Evolutionary conservation across 1,140 invertebrate species (phyloP), one percentile per base, ranked within the genome.

Genomic region (Drosophila pruinosa): DNA sequence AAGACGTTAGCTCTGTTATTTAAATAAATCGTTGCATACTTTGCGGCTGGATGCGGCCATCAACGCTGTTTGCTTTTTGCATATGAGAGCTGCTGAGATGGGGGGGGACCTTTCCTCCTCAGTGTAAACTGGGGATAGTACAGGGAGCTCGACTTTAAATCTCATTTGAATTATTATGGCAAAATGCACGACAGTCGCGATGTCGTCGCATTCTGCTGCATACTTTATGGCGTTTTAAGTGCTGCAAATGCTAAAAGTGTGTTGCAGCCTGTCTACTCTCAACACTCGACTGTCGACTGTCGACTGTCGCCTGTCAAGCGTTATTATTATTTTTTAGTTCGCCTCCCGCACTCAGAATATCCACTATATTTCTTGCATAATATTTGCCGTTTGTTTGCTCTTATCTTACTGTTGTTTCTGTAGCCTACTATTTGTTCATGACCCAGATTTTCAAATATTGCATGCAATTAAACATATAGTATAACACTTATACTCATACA

Each of bases 1-100:
- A 85, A 83, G 79, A 82, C 43, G 80, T 73, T 85, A 38, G 57
- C 58, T 70, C 74, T 64, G 64, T 78, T 88, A 88, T 88, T 88
- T 88, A 88, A 88, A 88, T 88, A 88, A 88, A 81, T 81, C 75
- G 81, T 86, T 81, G 81, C 81, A 74, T 81, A 86, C 81, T 81
- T 86, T 72, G 81, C 72, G 82, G 82, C 71, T 38, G 73, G 28
- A 53, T 43, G 58, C 54, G 41, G 52, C 52, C 45, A 63, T 57
- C 50, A 69, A 47, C 56, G 34, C 59, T 28, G 38, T 31, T 63
- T 63, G 38, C 57, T 52, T 26, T 53, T 53, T 39, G 48, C 26
- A 38, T 67, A 58, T 52, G 28, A 59, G 39, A 17, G 17, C 39
- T 31, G 41, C 8, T 8, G 10, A 15, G 10, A 15, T 6, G 22